phyloP scores from a whole-genome alignment of 1,140 invertebrate genomes.

The Leptestheria dahalacensis region DNA sequence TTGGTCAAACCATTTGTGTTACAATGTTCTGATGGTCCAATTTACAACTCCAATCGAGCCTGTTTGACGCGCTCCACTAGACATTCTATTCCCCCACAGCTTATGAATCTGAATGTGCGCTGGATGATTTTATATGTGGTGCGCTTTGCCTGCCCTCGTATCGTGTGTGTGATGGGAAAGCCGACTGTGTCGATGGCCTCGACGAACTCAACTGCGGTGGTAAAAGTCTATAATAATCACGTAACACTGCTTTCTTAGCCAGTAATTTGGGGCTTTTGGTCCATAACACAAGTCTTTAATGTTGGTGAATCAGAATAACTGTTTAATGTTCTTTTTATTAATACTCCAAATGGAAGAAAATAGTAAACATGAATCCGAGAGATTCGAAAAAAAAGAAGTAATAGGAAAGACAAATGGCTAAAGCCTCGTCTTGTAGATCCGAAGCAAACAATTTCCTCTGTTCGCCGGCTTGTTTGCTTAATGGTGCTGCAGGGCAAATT shows the following conservation, averaged over 20 bases:
- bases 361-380: too few species aligned
- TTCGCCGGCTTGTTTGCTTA: neutral
- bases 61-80: neutral
- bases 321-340: too few species aligned
- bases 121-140: slow-evolving; percentile 17
- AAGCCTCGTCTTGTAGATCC: neutral
- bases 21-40: too few species aligned
- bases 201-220: slow-evolving; percentile 25
- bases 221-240: slow-evolving; percentile 2
- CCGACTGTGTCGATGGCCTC: slow-evolving; percentile 30
- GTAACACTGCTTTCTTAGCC: neutral
- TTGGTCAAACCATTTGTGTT: too few species aligned
- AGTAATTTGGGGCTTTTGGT: too few species aligned
- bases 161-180: slow-evolving; percentile 38
- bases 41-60: too few species aligned
- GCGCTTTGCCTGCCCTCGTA: slow-evolving; percentile 20
- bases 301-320: too few species aligned
- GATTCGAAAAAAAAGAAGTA: too few species aligned
- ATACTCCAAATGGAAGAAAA: too few species aligned
- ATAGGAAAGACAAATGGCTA: too few species aligned
- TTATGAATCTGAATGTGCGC: neutral
- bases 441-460: neutral
- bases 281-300: too few species aligned
- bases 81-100: too few species aligned
- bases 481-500: neutral